A percentile compares a stretch with the other conserved stretches of the same genome.
Evolutionary conservation across 2,888 invertebrate species (phyloP).

Genomic region (Abrostola triplasia): DNA sequence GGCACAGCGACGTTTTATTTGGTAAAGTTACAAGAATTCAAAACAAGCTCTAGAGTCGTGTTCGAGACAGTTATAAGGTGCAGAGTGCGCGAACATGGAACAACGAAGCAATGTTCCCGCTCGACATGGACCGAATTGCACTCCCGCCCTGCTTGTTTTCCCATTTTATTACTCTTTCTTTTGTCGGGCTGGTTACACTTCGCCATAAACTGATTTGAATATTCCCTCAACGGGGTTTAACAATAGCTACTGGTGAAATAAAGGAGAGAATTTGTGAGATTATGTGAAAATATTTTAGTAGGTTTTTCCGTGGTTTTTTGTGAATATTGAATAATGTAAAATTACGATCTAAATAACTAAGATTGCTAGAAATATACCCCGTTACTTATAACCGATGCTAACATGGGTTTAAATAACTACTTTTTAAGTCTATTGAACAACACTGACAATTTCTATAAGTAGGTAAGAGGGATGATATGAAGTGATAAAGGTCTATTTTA

Average conservation of each 20-base stretch:
- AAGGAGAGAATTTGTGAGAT: constrained; percentile 37
- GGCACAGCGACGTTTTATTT: constrained; percentile 29
- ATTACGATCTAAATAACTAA: no score
- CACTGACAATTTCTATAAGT: no score
- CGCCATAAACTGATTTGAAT: constrained; percentile 58
- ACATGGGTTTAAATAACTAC: no score
- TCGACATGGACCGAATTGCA: constrained; percentile 67
- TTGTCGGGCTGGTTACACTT: constrained; percentile 56
- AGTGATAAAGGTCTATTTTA: no score
- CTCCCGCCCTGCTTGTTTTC: constrained; percentile 61
- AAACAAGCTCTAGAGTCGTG: constrained; percentile 59
- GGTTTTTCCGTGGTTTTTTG: constrained; percentile 15
- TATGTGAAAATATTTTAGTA: constrained; percentile 33
- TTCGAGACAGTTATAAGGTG: constrained; percentile 66
- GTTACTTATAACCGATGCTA: no score
- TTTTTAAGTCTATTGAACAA: no score
- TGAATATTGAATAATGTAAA: background rate
- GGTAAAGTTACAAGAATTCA: constrained; percentile 54
- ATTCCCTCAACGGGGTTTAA: constrained; percentile 51
- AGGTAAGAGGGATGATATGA: no score
- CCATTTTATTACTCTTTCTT: constrained; percentile 64
- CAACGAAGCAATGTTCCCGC: constrained; percentile 57
- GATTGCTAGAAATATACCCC: no score
- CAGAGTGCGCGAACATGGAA: constrained; percentile 61
- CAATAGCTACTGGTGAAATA: constrained; percentile 50